Base-by-base conservation (phyloP, 2,797 vertebrate species). In the Merluccius polli region DNA sequence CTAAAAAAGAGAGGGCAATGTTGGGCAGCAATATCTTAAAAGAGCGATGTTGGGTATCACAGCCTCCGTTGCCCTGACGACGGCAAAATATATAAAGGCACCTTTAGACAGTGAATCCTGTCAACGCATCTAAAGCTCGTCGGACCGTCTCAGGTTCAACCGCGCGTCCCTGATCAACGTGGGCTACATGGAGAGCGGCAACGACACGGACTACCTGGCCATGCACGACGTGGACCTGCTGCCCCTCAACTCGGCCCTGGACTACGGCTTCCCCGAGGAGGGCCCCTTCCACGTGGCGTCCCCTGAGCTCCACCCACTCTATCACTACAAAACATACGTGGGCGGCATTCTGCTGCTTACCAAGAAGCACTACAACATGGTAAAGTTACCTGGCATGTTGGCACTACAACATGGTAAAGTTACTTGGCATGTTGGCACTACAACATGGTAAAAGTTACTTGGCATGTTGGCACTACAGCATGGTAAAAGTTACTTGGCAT, bases 191-290 rank as follows among this genome's bases (percentile, higher is more conserved):
- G 97, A 98, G 93, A 99, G 97, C 0, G 92, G 95, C 1, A 98
- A 99, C 0, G 93, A 97, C 91, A 99, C 97, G 0, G 98, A 99
- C 91, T 99, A 99, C 90, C 93, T 99, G 7, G 97, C 97, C 0
- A 99, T 99, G 98, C 98, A 98, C 0, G 98, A 99, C 0, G 97
- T 99, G 21, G 98, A 99, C 88, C 93, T 99, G 87, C 91, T 99
- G 80, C 98, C 98, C 5, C 94, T 95, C 77, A 99, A 98, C 0
- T 95, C 96, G 6, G 95, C 95, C 33, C 93, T 99, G 86, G 95
- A 99, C 89, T 99, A 99, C 1, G 85, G 96, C 38, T 99, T 96
- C 86, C 97, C 98, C 0, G 93, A 92, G 75, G 92, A 95, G 0
- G 98, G 98, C 0, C 98, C 98, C 0, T 99, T 98, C 90, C 98